Percentiles rank a stretch among this genome's conserved stretches.
These are phyloP conservation scores for Oreocharis arfaki DNA, from an alignment of 2,113 vertebrate species.

Conservation along the genomic window DNA sequence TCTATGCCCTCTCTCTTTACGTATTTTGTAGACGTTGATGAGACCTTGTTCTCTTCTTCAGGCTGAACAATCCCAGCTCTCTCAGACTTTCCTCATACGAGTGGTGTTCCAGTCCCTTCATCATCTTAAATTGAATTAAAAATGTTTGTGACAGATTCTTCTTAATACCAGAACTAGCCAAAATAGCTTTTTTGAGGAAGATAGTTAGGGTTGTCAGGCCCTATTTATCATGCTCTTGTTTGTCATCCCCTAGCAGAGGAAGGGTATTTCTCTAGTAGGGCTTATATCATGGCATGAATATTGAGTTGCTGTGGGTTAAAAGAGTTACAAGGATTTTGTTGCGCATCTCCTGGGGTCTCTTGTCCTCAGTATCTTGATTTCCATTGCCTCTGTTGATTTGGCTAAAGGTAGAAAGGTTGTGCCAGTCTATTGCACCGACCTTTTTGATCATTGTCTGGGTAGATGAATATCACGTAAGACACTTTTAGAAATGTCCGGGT, in stretches of 20 bases:
- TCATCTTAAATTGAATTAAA: not conserved
- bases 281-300: not conserved
- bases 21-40: not conserved
- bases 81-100: not conserved
- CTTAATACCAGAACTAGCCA: not conserved
- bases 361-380: not conserved
- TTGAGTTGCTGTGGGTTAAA: not conserved
- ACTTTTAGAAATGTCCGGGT: not conserved
- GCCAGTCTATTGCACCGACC: not conserved
- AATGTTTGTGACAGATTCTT: not conserved
- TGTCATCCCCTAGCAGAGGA: not conserved
- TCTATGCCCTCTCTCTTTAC: not conserved
- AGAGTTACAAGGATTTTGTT: not conserved
- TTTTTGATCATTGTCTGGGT: not conserved
- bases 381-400: not conserved
- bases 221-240: not conserved
- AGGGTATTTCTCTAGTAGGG: not conserved
- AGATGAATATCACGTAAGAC: not conserved
- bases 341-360: not conserved
- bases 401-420: not conserved
- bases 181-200: not conserved
- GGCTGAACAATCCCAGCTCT: not conserved
- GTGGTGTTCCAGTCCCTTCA: not conserved
- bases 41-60: not conserved
- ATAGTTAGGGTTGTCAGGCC: not conserved